phyloP scores from a whole-genome alignment of 2,113 vertebrate species.

The Tetrao urogallus region DNA sequence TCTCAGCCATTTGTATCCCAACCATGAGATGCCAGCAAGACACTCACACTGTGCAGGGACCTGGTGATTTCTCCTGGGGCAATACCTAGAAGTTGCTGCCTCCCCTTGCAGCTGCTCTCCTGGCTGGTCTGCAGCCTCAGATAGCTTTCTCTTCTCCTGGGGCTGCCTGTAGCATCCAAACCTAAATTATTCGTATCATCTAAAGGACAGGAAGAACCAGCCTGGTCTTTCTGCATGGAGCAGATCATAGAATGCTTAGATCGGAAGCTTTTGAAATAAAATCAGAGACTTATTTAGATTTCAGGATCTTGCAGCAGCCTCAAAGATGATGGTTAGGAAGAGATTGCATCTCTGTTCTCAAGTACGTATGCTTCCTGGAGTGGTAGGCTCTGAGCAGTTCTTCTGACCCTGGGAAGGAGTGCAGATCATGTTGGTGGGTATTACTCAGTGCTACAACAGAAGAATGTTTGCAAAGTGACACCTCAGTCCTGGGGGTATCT shows the following conservation, averaged over 20 bases:
- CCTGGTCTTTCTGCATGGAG: not conserved
- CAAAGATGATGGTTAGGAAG: not conserved
- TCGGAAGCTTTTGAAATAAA: not conserved
- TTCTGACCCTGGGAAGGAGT: not conserved
- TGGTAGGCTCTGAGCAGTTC: not conserved
- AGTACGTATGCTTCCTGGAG: not conserved
- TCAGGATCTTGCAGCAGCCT: not conserved
- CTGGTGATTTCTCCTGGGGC: too few relatives aligned
- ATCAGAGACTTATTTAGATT: not conserved
- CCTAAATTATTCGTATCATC: not conserved
- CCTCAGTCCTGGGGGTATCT: not conserved
- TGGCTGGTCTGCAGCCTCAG: not conserved
- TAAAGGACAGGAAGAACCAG: not conserved
- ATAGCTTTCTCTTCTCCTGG: not conserved
- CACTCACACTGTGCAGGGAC: not conserved
- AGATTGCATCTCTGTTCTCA: not conserved
- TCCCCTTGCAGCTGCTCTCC: too few relatives aligned
- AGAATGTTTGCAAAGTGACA: too few relatives aligned
- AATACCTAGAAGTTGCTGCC: not conserved
- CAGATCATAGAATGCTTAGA: not conserved
- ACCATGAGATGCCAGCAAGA: rapidly evolving
- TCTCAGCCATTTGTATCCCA: not conserved
- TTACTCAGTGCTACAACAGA: not conserved
- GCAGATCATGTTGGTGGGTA: not conserved
- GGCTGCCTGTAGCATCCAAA: not conserved